These are phyloP conservation scores for Thecophora atra DNA, from an alignment of 2,888 invertebrate species.

Conservation along the genomic window DNA sequence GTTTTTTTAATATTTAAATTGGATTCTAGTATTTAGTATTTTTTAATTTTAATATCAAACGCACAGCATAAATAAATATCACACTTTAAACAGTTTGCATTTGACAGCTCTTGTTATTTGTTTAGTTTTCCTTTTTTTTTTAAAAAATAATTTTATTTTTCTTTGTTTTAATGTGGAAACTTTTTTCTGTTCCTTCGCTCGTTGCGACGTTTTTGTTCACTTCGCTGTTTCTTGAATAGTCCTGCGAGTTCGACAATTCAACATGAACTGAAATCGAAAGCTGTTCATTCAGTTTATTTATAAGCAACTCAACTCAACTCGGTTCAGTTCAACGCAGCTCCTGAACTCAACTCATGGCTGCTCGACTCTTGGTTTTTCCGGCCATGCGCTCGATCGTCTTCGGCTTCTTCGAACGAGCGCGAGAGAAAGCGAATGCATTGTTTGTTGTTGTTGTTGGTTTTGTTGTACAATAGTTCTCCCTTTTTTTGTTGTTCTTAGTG, in stretches of 20 bases:
- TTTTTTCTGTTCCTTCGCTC: background rate
- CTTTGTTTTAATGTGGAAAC: conserved; percentile 2
- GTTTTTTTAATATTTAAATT: too few species aligned
- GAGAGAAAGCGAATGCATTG: background rate
- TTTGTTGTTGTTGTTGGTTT: conserved; percentile 14
- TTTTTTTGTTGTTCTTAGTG: too few species aligned
- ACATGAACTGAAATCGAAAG: conserved; percentile 46
- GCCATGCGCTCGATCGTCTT: background rate
- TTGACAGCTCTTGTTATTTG: background rate
- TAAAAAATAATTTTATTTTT: background rate
- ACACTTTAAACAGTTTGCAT: conserved; percentile 3
- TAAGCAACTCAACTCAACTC: conserved; percentile 26
- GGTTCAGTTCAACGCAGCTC: background rate
- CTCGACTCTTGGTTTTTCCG: background rate
- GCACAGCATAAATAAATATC: background rate
- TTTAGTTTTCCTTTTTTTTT: background rate
- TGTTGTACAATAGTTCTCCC: too few species aligned
- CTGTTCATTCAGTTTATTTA: conserved; percentile 41
- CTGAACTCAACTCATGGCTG: too few species aligned
- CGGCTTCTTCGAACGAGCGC: too few species aligned
- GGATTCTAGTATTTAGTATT: too few species aligned
- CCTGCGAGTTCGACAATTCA: conserved; percentile 40
- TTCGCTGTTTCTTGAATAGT: conserved; percentile 3
- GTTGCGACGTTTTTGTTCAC: conserved; percentile 1
- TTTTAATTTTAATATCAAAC: too few species aligned